phyloP scores from a whole-genome alignment of 2,113 vertebrate species.

The Anser brachyrhynchus region DNA sequence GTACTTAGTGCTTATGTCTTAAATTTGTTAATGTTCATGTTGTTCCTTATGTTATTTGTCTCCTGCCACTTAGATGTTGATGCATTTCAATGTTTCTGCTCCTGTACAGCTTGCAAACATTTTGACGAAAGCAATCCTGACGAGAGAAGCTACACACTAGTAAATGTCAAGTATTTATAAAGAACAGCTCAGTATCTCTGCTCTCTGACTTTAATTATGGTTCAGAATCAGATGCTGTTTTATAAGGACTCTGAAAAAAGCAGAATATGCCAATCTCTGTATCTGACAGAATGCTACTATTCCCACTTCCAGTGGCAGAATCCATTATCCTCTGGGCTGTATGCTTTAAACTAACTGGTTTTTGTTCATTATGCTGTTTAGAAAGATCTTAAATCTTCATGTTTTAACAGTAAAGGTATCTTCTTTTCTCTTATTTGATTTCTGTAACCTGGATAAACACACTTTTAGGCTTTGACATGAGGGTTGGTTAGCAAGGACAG shows the following conservation, averaged over 20 bases:
- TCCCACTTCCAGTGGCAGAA: not conserved
- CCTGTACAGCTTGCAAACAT: constrained; percentile 47
- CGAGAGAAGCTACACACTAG: constrained; percentile 8
- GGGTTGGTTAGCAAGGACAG: not conserved
- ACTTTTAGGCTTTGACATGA: not conserved
- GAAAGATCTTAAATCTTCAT: not conserved
- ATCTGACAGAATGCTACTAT: not conserved
- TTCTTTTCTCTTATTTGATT: not conserved
- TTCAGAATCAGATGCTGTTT: not conserved
- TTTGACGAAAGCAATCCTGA: constrained; percentile 44
- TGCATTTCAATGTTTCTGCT: constrained; percentile 25
- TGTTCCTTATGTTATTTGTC: not conserved
- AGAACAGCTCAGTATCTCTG: not conserved
- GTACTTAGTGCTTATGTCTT: not conserved
- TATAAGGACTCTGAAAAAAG: constrained; percentile 20
- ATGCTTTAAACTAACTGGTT: not conserved
- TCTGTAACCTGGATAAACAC: not conserved
- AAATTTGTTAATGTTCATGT: not conserved
- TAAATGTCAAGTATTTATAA: constrained; percentile 57
- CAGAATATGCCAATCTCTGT: not conserved
- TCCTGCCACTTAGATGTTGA: not conserved
- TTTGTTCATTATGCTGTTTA: not conserved
- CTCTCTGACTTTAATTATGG: constrained; percentile 13
- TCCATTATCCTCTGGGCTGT: not conserved
- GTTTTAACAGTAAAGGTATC: not conserved